Evolutionary conservation across 2,113 vertebrate species (phyloP).

Genomic region (Bathybates hornii): DNA sequence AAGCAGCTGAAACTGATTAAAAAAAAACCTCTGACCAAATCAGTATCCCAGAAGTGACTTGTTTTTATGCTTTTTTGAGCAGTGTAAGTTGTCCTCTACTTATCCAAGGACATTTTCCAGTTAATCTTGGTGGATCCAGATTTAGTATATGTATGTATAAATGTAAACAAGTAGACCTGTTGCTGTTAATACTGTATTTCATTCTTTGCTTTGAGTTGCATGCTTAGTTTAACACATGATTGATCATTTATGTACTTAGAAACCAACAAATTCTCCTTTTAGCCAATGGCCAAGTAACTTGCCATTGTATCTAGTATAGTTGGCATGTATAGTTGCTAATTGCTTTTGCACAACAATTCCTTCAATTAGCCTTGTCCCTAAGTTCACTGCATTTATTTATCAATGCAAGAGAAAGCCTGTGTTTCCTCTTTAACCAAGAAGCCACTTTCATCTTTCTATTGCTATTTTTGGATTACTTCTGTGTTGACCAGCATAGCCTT

Average conservation of each 20-base stretch:
- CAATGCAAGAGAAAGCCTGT: neutral
- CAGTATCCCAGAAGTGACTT: neutral
- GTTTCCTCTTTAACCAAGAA: neutral
- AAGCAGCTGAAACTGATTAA: neutral
- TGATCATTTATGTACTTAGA: neutral
- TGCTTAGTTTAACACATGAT: neutral
- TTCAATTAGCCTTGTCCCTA: neutral
- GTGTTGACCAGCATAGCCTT: slow-evolving; percentile 37
- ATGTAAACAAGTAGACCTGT: neutral
- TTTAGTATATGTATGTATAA: neutral
- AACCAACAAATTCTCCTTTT: neutral
- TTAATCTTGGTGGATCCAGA: neutral
- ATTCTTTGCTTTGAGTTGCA: neutral
- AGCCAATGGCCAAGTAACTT: neutral
- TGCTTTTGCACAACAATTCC: neutral
- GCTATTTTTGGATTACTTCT: slow-evolving; percentile 38
- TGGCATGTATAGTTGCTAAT: neutral
- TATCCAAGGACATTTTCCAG: neutral
- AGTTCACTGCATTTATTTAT: neutral
- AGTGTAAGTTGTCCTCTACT: neutral
- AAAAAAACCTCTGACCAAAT: neutral
- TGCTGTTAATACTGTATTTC: neutral
- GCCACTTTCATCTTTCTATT: neutral
- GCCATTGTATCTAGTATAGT: neutral
- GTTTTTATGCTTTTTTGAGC: neutral